Conservation (phyloP, 2,888 invertebrate species). For the Pherbina coryleti region DNA sequence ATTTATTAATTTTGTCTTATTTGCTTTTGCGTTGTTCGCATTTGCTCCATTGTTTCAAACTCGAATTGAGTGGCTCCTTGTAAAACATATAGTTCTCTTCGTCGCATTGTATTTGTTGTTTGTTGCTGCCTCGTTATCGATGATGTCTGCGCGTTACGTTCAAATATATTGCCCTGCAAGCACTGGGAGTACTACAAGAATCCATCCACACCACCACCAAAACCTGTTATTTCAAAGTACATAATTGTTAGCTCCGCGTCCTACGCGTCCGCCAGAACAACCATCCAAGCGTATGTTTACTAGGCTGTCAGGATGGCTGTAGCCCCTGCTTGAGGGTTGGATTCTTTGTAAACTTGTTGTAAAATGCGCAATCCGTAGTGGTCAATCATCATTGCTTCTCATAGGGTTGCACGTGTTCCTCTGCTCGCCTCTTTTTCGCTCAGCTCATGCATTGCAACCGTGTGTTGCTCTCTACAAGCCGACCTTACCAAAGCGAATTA, state of each 20-base stretch:
- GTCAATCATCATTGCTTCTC: background rate
- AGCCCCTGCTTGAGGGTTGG: constrained; percentile 18
- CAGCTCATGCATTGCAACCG: background rate
- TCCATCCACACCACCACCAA: background rate
- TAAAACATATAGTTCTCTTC: background rate
- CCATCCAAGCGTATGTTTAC: background rate
- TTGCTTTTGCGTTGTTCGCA: constrained; percentile 2
- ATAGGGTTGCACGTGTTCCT: constrained; percentile 2
- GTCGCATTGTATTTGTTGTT: background rate
- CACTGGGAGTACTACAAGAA: background rate
- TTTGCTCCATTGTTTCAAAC: background rate
- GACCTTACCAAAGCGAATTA: constrained; percentile 55
- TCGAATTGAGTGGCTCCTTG: background rate
- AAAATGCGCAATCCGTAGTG: background rate
- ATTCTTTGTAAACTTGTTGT: background rate
- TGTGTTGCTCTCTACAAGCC: background rate
- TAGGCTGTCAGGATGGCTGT: background rate
- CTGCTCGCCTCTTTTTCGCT: background rate
- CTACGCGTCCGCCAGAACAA: background rate
- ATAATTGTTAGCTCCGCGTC: constrained; percentile 27
- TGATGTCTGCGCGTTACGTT: background rate
- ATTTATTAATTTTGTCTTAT: background rate
- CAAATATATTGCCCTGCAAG: background rate
- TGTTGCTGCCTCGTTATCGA: constrained; percentile 20
- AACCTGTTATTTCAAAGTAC: constrained; percentile 36